Percentiles rank a stretch among this genome's conserved stretches.
Conservation (phyloP, 2,888 invertebrate genomes). For the Macrosiphum euphorbiae region DNA sequence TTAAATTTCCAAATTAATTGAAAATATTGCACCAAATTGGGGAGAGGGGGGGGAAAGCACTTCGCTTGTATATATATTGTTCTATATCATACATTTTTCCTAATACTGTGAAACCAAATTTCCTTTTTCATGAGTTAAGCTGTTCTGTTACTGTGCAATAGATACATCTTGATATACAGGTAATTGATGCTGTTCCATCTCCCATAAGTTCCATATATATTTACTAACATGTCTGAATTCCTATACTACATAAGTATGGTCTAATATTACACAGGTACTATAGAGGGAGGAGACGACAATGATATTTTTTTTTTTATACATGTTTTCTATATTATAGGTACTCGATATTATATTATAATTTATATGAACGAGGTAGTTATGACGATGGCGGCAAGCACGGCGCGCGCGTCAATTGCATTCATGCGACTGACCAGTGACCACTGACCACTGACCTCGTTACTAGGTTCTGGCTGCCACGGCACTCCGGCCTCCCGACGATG, state of each 20-base stretch:
- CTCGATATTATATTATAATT: neutral
- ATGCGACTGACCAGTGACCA: neutral
- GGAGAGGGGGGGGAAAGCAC: no score
- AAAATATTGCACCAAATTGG: no score
- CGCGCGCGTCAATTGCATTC: neutral
- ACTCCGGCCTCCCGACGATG: neutral
- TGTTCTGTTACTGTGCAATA: neutral
- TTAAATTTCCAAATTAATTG: no score
- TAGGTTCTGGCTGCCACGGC: neutral
- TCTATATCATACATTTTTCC: neutral
- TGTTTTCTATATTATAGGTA: neutral
- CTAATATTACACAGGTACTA: neutral
- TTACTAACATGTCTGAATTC: neutral
- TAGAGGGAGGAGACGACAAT: no score
- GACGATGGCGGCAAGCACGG: neutral
- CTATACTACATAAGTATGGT: neutral
- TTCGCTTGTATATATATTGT: no score
- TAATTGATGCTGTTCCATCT: neutral
- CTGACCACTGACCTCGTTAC: neutral
- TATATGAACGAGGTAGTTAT: neutral
- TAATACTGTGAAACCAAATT: neutral
- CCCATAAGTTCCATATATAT: neutral
- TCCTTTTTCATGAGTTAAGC: no score
- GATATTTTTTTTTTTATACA: no score
- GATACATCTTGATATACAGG: neutral